Evolutionary conservation across 2,888 invertebrate genomes (phyloP), one percentile per base, ranked within the genome.

Genomic region (Aporophyla lueneburgensis): DNA sequence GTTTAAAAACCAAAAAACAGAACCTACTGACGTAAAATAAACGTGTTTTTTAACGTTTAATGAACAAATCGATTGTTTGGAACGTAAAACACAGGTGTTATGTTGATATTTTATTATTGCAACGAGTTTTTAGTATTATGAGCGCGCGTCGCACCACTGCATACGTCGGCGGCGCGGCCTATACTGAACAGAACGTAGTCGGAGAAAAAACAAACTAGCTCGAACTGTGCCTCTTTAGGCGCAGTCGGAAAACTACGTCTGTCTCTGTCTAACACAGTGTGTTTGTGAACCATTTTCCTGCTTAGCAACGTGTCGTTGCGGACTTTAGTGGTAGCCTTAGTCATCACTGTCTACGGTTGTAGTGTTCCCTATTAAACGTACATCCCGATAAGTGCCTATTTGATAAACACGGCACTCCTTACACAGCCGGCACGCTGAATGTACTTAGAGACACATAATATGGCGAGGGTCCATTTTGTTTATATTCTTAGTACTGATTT

Each of bases 101-200:
- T 89, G 87, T 86, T 90, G 89, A 88, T 88, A 86, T 88, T 88
- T 83, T 86, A 82, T 81, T 80, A 81, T 80, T 83, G 82, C 84
- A 88, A 81, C 89, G 90, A 89, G 90, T 89, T 87, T 76, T 81
- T 87, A 87, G 87, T 89, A 86, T 84, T 74, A 74, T 71, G 73
- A 81, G 89, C 83, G 83, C 89, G 89, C 89, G 86, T 83, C 86
- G 88, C 89, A 89, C 91, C 91, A 91, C 91, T 90, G 89, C 92
- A 91, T 88, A 89, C 91, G 88, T 89, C 93, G 91, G 90, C 91
- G 92, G 93, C 94, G 92, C 93, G 93, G 89, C 89, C 91, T 89
- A 91, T 92, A 96, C 96, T 96, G 94, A 94, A 75, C 73, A 14
- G 80, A 80, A 58, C 84, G 79, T 84, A 88, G 85, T 86, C 89